Percentiles rank a stretch among this genome's conserved stretches.
Conservation (phyloP, 2,888 invertebrate species). For the Luperina nickerlii region DNA sequence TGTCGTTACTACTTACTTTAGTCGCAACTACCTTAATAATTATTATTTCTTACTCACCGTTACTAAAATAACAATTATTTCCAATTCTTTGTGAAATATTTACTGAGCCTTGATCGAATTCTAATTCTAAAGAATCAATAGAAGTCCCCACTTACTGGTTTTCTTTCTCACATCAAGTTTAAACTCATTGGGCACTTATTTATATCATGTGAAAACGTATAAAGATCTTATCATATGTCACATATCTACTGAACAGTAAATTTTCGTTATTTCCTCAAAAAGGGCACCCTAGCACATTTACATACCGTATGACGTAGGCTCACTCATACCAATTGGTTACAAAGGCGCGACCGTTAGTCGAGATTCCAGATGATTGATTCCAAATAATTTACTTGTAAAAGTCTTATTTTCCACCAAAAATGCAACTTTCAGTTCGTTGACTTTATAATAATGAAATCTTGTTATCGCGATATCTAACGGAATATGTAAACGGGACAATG, state of each 20-base stretch:
- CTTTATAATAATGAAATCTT: conserved; percentile 82
- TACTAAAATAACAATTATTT: conserved; percentile 40
- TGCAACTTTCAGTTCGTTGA: conserved; percentile 83
- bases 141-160: conserved; percentile 36
- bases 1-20: neutral
- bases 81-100: conserved; percentile 31
- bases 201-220: conserved; percentile 39
- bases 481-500: conserved; percentile 85
- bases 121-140: conserved; percentile 44
- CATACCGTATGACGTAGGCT: conserved; percentile 60
- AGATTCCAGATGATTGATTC: conserved; percentile 80
- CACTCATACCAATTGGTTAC: conserved; percentile 64
- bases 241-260: conserved; percentile 64
- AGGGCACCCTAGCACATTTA: conserved; percentile 60
- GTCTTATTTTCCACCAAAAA: conserved; percentile 79
- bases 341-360: conserved; percentile 83
- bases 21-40: neutral
- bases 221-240: conserved; percentile 66
- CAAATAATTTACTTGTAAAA: conserved; percentile 73
- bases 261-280: conserved; percentile 55
- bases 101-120: conserved; percentile 45
- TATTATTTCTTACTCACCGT: conserved; percentile 34
- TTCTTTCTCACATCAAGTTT: conserved; percentile 54
- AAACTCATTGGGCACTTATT: conserved; percentile 43
- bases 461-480: conserved; percentile 87